Evolutionary conservation across 64 coral and sea anemone genomes (phyloP).

Genomic region (Cladopsammia gracilis): DNA sequence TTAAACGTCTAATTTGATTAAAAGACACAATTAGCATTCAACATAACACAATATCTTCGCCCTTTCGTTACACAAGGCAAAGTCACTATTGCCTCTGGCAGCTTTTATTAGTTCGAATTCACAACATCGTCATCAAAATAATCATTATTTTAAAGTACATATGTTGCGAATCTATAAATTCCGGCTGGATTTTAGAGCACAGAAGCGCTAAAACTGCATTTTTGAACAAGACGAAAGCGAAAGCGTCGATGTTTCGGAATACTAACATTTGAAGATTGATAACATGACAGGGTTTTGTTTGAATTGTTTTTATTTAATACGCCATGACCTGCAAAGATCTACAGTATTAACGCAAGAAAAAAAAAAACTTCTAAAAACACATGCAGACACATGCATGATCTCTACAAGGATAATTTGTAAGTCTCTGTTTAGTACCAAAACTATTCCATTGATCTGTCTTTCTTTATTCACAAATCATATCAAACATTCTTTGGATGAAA

Average conservation of each 20-base stretch:
- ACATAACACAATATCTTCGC: background rate
- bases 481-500: slow-evolving; percentile 15
- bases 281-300: background rate
- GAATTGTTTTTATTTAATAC: background rate
- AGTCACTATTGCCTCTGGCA: background rate
- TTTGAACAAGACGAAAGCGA: background rate
- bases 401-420: too few species aligned
- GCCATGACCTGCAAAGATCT: background rate
- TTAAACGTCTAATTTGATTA: slow-evolving; percentile 20
- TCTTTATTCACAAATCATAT: background rate
- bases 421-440: background rate
- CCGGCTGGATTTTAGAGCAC: background rate
- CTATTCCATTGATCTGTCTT: background rate
- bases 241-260: background rate
- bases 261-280: background rate
- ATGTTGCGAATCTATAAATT: background rate
- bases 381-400: background rate
- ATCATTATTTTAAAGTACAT: background rate
- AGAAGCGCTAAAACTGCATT: background rate
- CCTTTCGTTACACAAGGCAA: background rate
- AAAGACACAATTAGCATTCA: slow-evolving; percentile 9
- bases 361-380: background rate
- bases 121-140: background rate
- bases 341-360: background rate
- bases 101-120: background rate